Conservation (phyloP, 1,140 invertebrate species). For the Drosophila teissieri region DNA sequence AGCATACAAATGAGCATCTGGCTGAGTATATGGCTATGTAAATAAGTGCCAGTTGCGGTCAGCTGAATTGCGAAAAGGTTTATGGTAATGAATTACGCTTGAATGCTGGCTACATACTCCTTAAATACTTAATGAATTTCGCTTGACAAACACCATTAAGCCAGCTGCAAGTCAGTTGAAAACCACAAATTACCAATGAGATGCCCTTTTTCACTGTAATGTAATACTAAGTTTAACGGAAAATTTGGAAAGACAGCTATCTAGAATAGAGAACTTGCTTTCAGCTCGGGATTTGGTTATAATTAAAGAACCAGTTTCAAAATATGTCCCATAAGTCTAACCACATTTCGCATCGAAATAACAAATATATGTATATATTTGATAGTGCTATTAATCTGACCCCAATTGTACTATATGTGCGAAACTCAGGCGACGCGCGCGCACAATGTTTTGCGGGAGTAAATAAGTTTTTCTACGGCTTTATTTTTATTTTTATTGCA, state of each 20-base stretch:
- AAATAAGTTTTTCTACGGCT: constrained; percentile 64
- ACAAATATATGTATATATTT: too few relatives aligned
- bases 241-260: too few relatives aligned
- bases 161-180: neutral
- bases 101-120: neutral
- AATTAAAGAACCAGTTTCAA: too few relatives aligned
- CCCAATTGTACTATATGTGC: constrained; percentile 1
- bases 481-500: constrained; percentile 69
- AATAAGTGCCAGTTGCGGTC: constrained; percentile 12
- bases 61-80: neutral
- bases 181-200: neutral
- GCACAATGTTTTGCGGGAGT: constrained; percentile 50
- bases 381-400: constrained; percentile 8
- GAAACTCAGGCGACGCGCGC: constrained; percentile 3
- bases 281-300: too few relatives aligned
- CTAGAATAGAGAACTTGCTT: too few relatives aligned
- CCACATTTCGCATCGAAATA: too few relatives aligned
- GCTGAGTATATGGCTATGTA: constrained; percentile 8
- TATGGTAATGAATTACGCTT: neutral
- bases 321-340: too few relatives aligned
- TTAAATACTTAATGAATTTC: neutral
- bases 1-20: constrained; percentile 7
- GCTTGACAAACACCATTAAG: neutral
- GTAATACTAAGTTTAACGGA: too few relatives aligned
- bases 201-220: neutral